phyloP scores from a whole-genome alignment of 92 coral and sea anemone genomes.

The Palythoa caribaeorum region DNA sequence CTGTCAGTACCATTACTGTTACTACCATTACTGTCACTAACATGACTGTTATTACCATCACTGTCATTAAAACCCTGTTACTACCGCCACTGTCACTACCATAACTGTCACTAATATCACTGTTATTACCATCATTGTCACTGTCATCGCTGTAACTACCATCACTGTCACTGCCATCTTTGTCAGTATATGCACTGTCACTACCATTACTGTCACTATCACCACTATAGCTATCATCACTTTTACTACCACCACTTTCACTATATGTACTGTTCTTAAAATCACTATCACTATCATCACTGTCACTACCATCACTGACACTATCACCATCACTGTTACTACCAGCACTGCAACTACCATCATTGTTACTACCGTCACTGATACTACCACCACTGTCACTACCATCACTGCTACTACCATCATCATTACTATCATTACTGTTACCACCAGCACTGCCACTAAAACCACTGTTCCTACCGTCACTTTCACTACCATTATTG shows the following conservation, averaged over 20 bases:
- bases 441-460: background rate
- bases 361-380: constrained; percentile 4
- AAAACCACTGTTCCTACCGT: background rate
- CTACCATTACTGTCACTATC: background rate
- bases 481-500: background rate
- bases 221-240: background rate
- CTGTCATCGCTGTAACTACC: background rate
- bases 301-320: constrained; percentile 10
- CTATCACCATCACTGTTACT: background rate
- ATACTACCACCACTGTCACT: constrained; percentile 17
- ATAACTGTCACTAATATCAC: background rate
- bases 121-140: background rate
- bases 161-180: background rate
- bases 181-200: background rate
- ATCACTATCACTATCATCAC: constrained; percentile 5
- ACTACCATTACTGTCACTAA: background rate
- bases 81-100: background rate
- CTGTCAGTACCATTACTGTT: background rate
- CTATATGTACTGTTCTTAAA: background rate
- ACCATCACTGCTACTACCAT: constrained; percentile 13
- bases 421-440: background rate
- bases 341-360: background rate
- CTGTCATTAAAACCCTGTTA: background rate
- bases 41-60: background rate
- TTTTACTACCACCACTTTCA: background rate